Evolutionary conservation across 2,113 vertebrate species (phyloP).

Genomic region (Actenoides lindsayi): DNA sequence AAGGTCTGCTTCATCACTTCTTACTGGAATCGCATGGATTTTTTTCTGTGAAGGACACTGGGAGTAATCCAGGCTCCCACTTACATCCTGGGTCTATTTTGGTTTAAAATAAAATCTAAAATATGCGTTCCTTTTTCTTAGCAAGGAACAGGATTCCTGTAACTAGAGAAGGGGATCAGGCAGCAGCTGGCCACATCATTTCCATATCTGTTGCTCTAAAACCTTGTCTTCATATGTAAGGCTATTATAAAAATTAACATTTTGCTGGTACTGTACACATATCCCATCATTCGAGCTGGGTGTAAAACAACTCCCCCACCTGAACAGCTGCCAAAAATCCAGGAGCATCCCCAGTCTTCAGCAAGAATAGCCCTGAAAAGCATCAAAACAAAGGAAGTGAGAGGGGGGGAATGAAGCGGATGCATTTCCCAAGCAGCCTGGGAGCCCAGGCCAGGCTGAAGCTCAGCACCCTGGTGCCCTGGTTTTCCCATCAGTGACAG

Average conservation of each 20-base stretch:
- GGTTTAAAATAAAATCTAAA: neutral
- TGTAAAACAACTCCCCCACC: neutral
- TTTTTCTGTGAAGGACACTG: neutral
- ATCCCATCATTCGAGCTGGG: rapidly evolving
- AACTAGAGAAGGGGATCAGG: neutral
- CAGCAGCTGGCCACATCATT: neutral
- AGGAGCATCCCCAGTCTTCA: neutral
- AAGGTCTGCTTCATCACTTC: neutral
- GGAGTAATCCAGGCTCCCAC: neutral
- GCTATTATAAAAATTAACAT: neutral
- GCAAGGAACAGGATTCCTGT: neutral
- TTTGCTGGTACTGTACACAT: neutral
- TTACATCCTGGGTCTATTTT: slow-evolving; percentile 39
- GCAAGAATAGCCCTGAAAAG: neutral
- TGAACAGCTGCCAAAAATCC: slow-evolving; percentile 34
- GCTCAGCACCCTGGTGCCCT: neutral
- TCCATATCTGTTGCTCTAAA: neutral
- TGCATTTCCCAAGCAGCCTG: neutral
- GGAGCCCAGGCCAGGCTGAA: neutral
- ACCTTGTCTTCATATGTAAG: neutral
- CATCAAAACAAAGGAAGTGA: neutral
- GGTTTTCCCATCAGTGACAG: rapidly evolving
- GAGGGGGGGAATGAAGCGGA: neutral
- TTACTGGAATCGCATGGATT: slow-evolving; percentile 23
- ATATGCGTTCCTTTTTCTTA: neutral